Percentiles rank a stretch among this genome's conserved stretches.
Evolutionary conservation across 2,888 invertebrate genomes (phyloP).

Genomic region (Pseudococcus jackbeardsleyi): DNA sequence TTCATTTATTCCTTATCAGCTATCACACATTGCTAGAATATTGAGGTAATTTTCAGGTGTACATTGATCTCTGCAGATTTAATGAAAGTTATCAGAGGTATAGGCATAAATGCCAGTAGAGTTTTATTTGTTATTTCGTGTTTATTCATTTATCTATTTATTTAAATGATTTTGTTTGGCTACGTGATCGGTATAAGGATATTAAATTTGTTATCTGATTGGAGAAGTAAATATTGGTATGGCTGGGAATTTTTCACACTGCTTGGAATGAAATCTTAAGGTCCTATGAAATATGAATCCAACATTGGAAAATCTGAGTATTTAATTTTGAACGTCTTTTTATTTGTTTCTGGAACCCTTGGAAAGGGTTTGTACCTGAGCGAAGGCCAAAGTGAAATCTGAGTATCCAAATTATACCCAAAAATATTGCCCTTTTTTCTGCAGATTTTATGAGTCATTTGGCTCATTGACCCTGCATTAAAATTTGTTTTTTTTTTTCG

Average conservation of each 20-base stretch:
- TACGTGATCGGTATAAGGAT: background rate
- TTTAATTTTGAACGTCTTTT: no score
- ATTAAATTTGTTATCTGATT: background rate
- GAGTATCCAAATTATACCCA: no score
- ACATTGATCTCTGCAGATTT: constrained; percentile 17
- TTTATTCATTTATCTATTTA: background rate
- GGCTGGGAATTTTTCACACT: background rate
- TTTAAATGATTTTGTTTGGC: background rate
- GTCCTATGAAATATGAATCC: no score
- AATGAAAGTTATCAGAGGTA: background rate
- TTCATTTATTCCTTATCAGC: constrained; percentile 28
- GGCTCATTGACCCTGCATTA: no score
- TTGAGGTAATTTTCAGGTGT: constrained; percentile 25
- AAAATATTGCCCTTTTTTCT: no score
- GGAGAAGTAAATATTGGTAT: background rate
- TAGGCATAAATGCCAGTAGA: background rate
- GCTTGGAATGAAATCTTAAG: background rate
- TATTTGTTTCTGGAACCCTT: no score
- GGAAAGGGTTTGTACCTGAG: no score
- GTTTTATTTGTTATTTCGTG: background rate
- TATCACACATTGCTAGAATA: background rate
- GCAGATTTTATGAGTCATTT: no score
- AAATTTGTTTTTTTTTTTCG: no score
- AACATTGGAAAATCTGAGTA: no score
- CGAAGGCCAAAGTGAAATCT: no score